Conservation (phyloP, 1,140 invertebrate genomes). For the Drosophila willistoni region DNA sequence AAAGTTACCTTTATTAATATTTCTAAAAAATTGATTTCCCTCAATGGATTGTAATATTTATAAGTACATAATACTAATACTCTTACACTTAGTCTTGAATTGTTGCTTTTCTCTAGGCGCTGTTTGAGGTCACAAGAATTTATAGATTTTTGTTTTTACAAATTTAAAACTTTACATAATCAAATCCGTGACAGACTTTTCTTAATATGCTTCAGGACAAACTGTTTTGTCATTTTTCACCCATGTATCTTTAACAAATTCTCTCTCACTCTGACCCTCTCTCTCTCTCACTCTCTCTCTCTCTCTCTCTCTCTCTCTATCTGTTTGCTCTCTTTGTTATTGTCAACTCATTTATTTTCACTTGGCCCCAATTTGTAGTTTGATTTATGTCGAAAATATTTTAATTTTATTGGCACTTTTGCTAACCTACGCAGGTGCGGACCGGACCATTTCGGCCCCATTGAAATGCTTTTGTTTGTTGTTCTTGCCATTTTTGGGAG, state of each 20-base stretch:
- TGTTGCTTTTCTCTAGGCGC: too few relatives aligned
- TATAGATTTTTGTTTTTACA: too few relatives aligned
- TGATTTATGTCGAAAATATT: constrained; percentile 75
- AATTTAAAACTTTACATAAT: too few relatives aligned
- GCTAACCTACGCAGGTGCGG: constrained; percentile 12
- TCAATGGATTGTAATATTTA: too few relatives aligned
- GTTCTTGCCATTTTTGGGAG: constrained; percentile 2
- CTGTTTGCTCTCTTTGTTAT: constrained; percentile 12
- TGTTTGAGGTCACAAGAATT: too few relatives aligned
- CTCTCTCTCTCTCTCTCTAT: neutral
- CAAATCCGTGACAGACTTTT: too few relatives aligned
- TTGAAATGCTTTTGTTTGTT: constrained; percentile 17
- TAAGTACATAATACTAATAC: too few relatives aligned
- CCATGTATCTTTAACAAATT: neutral
- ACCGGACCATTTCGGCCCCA: constrained; percentile 8
- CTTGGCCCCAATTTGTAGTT: constrained; percentile 61
- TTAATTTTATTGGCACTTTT: constrained; percentile 59
- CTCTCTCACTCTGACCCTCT: neutral
- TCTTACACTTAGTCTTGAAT: too few relatives aligned
- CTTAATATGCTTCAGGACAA: neutral
- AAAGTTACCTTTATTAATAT: too few relatives aligned
- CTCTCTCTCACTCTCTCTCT: neutral
- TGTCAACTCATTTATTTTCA: constrained; percentile 58
- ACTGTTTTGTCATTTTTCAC: neutral
- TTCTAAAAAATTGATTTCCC: too few relatives aligned